Conservation (phyloP, 2,888 invertebrate genomes). For the Caenorhabditis wallacei region DNA sequence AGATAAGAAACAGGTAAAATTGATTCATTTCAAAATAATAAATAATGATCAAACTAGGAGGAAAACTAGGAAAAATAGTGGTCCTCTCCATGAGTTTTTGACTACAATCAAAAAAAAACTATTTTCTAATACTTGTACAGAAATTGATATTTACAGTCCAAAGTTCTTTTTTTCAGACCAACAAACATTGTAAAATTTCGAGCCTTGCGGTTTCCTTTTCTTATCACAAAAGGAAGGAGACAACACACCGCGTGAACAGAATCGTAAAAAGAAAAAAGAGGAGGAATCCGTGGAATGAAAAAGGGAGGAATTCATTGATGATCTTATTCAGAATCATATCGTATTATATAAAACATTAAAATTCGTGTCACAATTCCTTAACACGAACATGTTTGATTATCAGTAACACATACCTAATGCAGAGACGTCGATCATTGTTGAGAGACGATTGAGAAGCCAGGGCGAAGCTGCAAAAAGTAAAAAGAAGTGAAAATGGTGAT, state of each 20-base stretch:
- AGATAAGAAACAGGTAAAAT: slow-evolving; percentile 1
- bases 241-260: slow-evolving; percentile 12
- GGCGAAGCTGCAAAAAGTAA: slow-evolving; percentile 42
- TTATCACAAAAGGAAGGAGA: slow-evolving; percentile 4
- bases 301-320: too few relatives aligned
- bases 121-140: neutral
- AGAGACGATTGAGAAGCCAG: slow-evolving; percentile 49
- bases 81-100: too few relatives aligned
- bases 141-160: neutral
- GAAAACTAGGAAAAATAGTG: too few relatives aligned
- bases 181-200: slow-evolving; percentile 12
- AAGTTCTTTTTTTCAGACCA: neutral
- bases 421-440: slow-evolving; percentile 62
- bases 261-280: slow-evolving; percentile 8
- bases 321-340: too few relatives aligned
- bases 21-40: slow-evolving; percentile 18
- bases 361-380: too few relatives aligned
- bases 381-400: slow-evolving; percentile 38
- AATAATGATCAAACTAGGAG: neutral
- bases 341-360: too few relatives aligned
- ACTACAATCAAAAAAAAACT: too few relatives aligned
- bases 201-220: slow-evolving; percentile 1
- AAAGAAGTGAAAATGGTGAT: slow-evolving; percentile 7
- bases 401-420: slow-evolving; percentile 50
- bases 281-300: neutral